These are phyloP conservation scores for Mormyrus proboscirostris DNA, from an alignment of 2,797 vertebrate species.

Conservation along the genomic window DNA sequence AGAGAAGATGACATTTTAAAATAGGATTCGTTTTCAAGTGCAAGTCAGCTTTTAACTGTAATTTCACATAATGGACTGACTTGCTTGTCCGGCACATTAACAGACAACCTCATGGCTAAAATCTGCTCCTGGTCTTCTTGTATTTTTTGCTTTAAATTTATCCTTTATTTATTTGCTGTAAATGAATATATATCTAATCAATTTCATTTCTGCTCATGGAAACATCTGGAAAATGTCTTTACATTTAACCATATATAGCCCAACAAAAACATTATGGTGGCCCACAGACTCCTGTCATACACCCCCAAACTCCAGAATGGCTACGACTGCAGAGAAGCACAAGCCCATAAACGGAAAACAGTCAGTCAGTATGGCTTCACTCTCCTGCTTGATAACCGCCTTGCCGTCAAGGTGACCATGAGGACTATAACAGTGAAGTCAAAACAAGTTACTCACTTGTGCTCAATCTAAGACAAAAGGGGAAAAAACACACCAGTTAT, in stretches of 20 bases:
- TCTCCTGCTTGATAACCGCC: conserved; percentile 62
- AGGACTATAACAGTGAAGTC: conserved; percentile 58
- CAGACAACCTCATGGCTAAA: not conserved
- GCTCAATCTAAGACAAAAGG: conserved; percentile 42
- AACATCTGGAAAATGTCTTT: conserved; percentile 45
- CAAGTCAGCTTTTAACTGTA: not conserved
- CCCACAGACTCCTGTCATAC: conserved; percentile 23
- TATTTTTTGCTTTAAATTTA: not conserved
- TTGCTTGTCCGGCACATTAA: not conserved
- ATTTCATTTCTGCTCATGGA: conserved; percentile 26
- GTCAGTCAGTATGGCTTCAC: conserved; percentile 42
- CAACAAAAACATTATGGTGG: not conserved
- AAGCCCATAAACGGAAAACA: conserved; percentile 20
- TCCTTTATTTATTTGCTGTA: not conserved
- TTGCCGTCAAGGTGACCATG: conserved; percentile 63
- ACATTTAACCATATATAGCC: conserved; percentile 25
- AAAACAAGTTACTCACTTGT: conserved; percentile 61
- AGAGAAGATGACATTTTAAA: not conserved
- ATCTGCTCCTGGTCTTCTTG: not conserved
- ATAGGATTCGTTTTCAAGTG: not conserved
- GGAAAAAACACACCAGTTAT: conserved; percentile 51
- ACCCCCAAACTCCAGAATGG: conserved; percentile 26
- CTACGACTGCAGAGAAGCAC: conserved; percentile 36
- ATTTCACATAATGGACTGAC: not conserved
- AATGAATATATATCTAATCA: not conserved